Evolutionary conservation across 2,888 invertebrate species (phyloP).

Genomic region (Pherbina coryleti): DNA sequence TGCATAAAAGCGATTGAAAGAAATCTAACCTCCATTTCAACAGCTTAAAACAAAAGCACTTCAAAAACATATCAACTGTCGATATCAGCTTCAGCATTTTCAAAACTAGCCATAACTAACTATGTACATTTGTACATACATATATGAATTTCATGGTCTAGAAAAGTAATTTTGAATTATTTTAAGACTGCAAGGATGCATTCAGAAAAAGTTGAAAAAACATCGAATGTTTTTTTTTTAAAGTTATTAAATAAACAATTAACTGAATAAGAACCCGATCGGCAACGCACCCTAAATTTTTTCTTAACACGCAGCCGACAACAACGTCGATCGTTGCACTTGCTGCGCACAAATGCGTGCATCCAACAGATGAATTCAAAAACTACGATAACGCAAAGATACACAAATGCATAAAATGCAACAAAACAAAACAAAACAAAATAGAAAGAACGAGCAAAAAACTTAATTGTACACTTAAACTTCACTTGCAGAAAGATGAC

Average conservation of each 20-base stretch:
- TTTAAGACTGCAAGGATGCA: not conserved
- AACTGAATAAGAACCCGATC: not conserved
- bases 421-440: not conserved
- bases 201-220: not conserved
- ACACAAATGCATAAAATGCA: not conserved
- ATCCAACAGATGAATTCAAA: slow-evolving; percentile 21
- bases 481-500: not conserved
- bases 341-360: slow-evolving; percentile 29
- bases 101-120: too few species aligned
- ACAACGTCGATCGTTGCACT: slow-evolving; percentile 14
- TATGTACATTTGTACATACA: too few species aligned
- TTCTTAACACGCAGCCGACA: not conserved
- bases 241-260: slow-evolving; percentile 9
- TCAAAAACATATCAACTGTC: too few species aligned
- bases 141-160: too few species aligned
- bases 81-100: too few species aligned
- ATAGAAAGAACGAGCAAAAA: not conserved
- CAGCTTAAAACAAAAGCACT: too few species aligned
- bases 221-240: not conserved
- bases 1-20: too few species aligned
- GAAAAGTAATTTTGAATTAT: not conserved
- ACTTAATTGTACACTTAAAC: slow-evolving; percentile 12
- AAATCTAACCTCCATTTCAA: too few species aligned
- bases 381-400: slow-evolving; percentile 7
- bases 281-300: not conserved